Evolutionary conservation across 2,113 vertebrate species (phyloP).

Genomic region (Urocitellus parryii): DNA sequence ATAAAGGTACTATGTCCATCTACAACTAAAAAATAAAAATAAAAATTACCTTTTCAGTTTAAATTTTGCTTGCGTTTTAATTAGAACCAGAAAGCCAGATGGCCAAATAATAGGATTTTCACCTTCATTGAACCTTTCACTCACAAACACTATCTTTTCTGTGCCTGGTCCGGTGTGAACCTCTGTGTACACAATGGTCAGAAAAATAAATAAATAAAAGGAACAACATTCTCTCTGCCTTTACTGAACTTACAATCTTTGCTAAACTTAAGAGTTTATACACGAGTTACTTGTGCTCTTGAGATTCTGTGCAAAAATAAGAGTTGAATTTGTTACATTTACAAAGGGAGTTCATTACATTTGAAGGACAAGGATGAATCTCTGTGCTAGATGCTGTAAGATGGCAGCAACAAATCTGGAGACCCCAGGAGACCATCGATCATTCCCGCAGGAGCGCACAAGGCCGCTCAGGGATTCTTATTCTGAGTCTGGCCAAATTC

Average conservation of each 20-base stretch:
- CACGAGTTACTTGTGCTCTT: neutral
- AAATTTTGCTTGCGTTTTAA: neutral
- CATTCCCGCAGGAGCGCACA: neutral
- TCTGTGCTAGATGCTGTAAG: neutral
- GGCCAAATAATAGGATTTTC: neutral
- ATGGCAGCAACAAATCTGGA: neutral
- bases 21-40: no score
- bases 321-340: neutral
- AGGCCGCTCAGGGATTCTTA: neutral
- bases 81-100: conserved; percentile 14
- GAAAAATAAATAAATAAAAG: neutral
- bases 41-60: neutral
- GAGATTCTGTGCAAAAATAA: conserved; percentile 12
- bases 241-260: neutral
- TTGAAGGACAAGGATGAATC: conserved; percentile 20
- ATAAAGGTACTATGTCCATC: no score
- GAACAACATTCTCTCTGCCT: neutral
- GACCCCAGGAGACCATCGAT: neutral
- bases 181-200: neutral
- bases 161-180: neutral
- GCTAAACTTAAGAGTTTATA: neutral
- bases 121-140: neutral
- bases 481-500: neutral
- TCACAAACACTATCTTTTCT: neutral
- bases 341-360: neutral